Evolutionary conservation across 30 jellyfish, hydroid and myxozoan species (phyloP), one percentile per base, ranked within the genome.

Genomic region (Hydra vulgaris): DNA sequence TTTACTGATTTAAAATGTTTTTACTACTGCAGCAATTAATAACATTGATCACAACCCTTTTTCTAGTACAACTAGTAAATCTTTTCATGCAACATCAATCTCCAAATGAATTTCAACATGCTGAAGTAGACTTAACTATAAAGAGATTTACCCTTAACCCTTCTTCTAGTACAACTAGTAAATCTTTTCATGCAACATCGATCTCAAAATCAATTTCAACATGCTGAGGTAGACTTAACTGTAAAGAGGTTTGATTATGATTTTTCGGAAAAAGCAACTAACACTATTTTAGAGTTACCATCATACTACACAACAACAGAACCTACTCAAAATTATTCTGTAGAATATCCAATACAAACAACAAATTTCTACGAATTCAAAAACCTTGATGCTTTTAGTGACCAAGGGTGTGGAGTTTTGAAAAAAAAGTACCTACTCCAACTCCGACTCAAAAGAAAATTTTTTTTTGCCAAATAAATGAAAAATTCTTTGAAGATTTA

Each of bases 221-320:
- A 56, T 56, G 71, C 71, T 56, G 71, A 56, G 71, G 71, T 56
- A n/a, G 71, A 56, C 71, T 56, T 56, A 56, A 17, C 71, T 56
- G n/a, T 56, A 56, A 56, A 56, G 71, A 56, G 71, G 17, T n/a
- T 56, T 56, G 71, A 56, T 56, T 56, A 56, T 56, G 71, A 15
- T 56, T 56, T 56, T 56, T 56, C 71, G 71, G 71, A 15, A 56
- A 56, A 56, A 56, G 18, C 71, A 56, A 56, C n/a, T 56, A 56
- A 56, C 17, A 56, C 17, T n/a, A n/a, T 56, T n/a, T 15, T 56
- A 56, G 71, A 56, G 71, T 56, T 56, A 56, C n/a, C 71, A 56
- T 56, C 71, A 56, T 56, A 56, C n/a, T 56, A 56, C 71, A 56
- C 71, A 56, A 56, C 71, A 56, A 56, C n/a, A 56, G n/a, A 17